Evolutionary conservation across 1,140 invertebrate genomes (phyloP).

Genomic region (Venturia canescens): DNA sequence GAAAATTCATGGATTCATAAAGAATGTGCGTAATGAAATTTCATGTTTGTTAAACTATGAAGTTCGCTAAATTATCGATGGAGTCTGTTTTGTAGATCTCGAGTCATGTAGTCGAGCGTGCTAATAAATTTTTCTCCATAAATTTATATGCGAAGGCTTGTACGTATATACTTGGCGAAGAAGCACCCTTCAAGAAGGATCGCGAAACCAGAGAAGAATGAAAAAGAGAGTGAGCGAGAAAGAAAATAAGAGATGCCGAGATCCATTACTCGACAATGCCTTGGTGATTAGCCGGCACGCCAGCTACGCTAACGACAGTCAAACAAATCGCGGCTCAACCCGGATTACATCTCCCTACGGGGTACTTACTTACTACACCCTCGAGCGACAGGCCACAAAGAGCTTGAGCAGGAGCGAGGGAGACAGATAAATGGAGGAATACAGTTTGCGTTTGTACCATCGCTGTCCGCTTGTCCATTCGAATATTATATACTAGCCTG

Average conservation of each 20-base stretch:
- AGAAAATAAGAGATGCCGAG: slow-evolving; percentile 53
- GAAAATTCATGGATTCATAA: no score
- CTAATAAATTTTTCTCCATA: no score
- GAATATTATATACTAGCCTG: slow-evolving; percentile 64
- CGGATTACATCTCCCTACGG: slow-evolving; percentile 66
- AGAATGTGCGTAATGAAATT: no score
- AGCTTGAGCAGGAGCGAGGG: neutral
- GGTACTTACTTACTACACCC: slow-evolving; percentile 61
- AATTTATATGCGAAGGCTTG: neutral
- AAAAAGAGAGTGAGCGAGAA: slow-evolving; percentile 29
- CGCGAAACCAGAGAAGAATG: neutral
- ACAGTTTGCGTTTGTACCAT: slow-evolving; percentile 41
- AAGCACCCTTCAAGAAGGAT: neutral
- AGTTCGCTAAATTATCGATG: no score
- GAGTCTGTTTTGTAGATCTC: no score
- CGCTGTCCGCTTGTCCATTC: slow-evolving; percentile 50
- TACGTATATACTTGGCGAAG: neutral
- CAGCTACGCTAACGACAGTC: slow-evolving; percentile 67
- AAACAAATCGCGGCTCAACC: slow-evolving; percentile 72
- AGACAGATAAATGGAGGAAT: slow-evolving; percentile 7
- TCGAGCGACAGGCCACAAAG: slow-evolving; percentile 37
- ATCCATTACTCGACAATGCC: slow-evolving; percentile 71
- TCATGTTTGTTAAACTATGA: no score
- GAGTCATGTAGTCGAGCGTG: no score
- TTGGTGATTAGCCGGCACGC: slow-evolving; percentile 65